Base-by-base conservation (phyloP, 2,797 vertebrate genomes). In the Lemur catta region DNA sequence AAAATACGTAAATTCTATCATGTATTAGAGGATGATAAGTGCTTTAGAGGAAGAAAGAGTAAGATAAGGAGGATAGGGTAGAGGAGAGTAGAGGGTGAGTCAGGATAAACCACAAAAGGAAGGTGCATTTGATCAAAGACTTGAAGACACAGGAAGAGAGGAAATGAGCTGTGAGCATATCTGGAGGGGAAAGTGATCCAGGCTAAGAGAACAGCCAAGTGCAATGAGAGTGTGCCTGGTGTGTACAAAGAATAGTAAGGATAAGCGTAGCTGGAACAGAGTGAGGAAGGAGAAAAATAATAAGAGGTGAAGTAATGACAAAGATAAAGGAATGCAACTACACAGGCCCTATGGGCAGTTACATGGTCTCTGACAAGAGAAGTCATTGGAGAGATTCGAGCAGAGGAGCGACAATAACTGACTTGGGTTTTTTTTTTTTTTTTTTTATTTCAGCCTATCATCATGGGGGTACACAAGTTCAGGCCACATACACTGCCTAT, bases 81-180 rank as follows among this genome's bases (percentile, higher is more conserved):
- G 12, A 17, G 17, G 7, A 18, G 18, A 20, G 6, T 0, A 11
- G 33, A 4, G 8, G 12, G 12, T 33, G 4, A 8, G 13, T 38
- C 78, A 28, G 33, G 48, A 8, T 20, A 75, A 65, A 76, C 2
- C 12, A 35, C 30, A 67, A 4, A 18, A 18, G 26, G n/a, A 78
- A 55, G 14, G 26, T 61, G 5, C 9, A 35, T 11, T 38, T 15
- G 17, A 57, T 80, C 38, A 78, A 71, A 91, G 38, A 80, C 2
- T 43, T 43, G 11, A 76, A 91, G 28, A 91, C 63, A 84, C 5
- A 43, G 59, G 7, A 33, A 13, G 28, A 52, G 4, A 78, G 26
- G 61, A 46, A 89, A 81, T 2, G 17, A 72, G 8, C 15, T 59
- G 13, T 11, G 17, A 71, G 33, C 41, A 10, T 35, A 38, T 18